These are phyloP conservation scores for Aphelenchoides avenae DNA, from an alignment of 1,140 invertebrate species.

Conservation along the genomic window DNA sequence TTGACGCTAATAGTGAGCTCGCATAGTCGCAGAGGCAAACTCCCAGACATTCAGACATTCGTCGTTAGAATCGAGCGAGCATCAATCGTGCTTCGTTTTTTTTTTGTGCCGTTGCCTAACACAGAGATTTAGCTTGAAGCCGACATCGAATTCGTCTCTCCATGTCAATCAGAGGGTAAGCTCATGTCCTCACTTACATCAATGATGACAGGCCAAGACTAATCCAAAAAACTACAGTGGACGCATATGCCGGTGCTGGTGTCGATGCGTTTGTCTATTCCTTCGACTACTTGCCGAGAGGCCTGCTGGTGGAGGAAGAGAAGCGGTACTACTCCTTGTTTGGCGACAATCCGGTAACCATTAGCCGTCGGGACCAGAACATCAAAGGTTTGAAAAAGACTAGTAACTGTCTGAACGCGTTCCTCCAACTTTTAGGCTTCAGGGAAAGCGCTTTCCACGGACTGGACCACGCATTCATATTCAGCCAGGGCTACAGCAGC, in stretches of 20 bases:
- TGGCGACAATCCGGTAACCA: slow-evolving; percentile 47
- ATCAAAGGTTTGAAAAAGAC: slow-evolving; percentile 4
- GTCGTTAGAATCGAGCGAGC: too few species aligned
- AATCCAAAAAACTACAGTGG: slow-evolving; percentile 1
- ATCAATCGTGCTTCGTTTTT: too few species aligned
- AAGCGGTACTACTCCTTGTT: slow-evolving; percentile 45
- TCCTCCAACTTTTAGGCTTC: slow-evolving; percentile 12
- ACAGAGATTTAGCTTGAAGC: slow-evolving; percentile 47
- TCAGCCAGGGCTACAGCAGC: slow-evolving; percentile 53
- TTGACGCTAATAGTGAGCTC: too few species aligned
- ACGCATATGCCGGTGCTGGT: slow-evolving; percentile 34
- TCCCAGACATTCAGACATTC: too few species aligned
- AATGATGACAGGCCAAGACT: slow-evolving; percentile 6
- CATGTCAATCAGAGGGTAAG: slow-evolving; percentile 53
- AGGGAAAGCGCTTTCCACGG: slow-evolving; percentile 52
- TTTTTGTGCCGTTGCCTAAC: slow-evolving; percentile 5
- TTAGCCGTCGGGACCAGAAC: slow-evolving; percentile 45
- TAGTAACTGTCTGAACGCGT: slow-evolving; percentile 5
- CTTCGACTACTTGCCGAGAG: slow-evolving; percentile 55
- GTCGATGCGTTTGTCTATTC: slow-evolving; percentile 53
- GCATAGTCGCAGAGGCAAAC: too few species aligned
- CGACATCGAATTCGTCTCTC: slow-evolving; percentile 57
- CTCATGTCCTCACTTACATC: slow-evolving; percentile 26
- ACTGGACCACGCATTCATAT: slow-evolving; percentile 57
- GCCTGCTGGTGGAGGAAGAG: slow-evolving; percentile 51